phyloP scores from a whole-genome alignment of 2,113 vertebrate species.

The Microtus pennsylvanicus region DNA sequence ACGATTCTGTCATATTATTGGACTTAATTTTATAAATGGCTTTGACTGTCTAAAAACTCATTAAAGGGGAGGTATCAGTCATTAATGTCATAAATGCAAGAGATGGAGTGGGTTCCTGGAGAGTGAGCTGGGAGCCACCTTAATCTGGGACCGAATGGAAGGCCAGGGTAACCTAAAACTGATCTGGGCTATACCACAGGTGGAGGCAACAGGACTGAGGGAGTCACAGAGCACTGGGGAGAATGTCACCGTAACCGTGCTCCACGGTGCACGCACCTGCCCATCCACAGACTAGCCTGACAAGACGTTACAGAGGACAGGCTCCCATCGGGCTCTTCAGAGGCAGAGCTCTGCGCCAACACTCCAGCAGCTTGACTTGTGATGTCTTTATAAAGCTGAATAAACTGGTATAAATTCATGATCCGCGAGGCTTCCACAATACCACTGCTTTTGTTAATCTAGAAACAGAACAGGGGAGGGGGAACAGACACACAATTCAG shows the following conservation, averaged over 20 bases:
- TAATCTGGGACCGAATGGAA: not conserved
- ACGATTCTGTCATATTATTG: slow-evolving; percentile 40
- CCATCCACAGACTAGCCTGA: slow-evolving; percentile 99
- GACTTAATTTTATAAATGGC: slow-evolving; percentile 8
- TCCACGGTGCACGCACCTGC: slow-evolving; percentile 89
- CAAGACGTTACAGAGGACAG: slow-evolving; percentile 91
- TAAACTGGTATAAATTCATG: slow-evolving; percentile 99
- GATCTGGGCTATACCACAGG: not conserved
- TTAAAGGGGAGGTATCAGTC: not conserved
- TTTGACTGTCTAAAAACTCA: slow-evolving; percentile 15
- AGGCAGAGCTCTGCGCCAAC: slow-evolving; percentile 86
- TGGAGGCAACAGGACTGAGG: slow-evolving; percentile 30
- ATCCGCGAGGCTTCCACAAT: slow-evolving; percentile 95
- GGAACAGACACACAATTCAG: not conserved
- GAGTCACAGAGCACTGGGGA: not conserved
- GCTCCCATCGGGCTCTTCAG: slow-evolving; percentile 87
- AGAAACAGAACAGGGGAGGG: slow-evolving; percentile 69
- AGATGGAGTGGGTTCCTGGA: not conserved
- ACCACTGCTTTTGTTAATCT: slow-evolving; percentile 97
- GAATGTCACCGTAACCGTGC: not conserved
- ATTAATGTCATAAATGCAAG: slow-evolving; percentile 19
- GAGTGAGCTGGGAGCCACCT: not conserved
- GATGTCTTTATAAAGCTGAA: slow-evolving; percentile 97
- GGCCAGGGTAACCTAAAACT: not conserved
- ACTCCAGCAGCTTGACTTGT: slow-evolving; percentile 95